phyloP scores from a whole-genome alignment of 1,140 invertebrate genomes.

The Sogatella furcifera region DNA sequence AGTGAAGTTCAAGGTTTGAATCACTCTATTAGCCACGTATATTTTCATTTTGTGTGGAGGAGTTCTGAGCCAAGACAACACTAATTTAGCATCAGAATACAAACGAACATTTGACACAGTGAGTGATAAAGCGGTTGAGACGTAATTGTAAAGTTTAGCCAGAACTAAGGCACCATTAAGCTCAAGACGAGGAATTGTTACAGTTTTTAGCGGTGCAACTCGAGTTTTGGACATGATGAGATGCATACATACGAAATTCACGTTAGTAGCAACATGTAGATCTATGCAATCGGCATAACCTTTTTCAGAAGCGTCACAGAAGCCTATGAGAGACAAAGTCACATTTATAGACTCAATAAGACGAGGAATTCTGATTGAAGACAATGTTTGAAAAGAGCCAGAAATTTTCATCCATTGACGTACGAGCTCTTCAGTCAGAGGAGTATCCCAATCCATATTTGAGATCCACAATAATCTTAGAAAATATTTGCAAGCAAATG shows the following conservation, averaged over 20 bases:
- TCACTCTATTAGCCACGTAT: conserved; percentile 32
- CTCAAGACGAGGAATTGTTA: conserved; percentile 29
- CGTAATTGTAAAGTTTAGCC: conserved; percentile 10
- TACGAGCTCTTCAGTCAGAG: too few species aligned
- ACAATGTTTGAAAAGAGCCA: too few species aligned
- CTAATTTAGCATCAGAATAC: conserved; percentile 31
- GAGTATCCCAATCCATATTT: too few species aligned
- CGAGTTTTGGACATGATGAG: conserved; percentile 15
- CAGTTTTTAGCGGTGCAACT: conserved; percentile 25
- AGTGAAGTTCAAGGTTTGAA: conserved; percentile 26
- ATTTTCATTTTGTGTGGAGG: conserved; percentile 26
- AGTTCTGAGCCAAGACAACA: conserved; percentile 29
- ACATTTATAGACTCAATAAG: too few species aligned
- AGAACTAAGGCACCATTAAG: conserved; percentile 29
- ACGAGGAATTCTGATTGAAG: too few species aligned
- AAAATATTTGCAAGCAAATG: too few species aligned
- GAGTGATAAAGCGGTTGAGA: background rate
- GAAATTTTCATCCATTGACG: too few species aligned
- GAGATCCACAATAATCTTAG: too few species aligned
- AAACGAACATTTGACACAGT: background rate
- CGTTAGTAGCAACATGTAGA: conserved; percentile 4
- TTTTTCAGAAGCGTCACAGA: conserved; percentile 27
- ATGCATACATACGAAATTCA: background rate
- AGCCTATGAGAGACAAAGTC: too few species aligned
- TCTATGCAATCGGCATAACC: conserved; percentile 27